Conservation (phyloP, 2,113 vertebrate species). For the Choloepus hoffmanni region DNA sequence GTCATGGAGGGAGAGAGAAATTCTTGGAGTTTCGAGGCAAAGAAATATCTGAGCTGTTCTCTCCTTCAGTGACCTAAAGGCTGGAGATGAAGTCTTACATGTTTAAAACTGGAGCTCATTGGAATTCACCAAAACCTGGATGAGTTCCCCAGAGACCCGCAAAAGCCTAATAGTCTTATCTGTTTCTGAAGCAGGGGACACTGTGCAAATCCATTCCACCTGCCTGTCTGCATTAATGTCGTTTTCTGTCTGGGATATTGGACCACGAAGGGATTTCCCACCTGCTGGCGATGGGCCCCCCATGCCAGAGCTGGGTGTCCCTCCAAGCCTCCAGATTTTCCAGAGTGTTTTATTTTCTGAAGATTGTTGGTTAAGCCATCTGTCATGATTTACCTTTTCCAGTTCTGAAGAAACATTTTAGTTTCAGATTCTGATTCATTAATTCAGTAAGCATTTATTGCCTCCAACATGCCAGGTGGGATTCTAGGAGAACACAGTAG, state of each 20-base stretch:
- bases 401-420: background rate
- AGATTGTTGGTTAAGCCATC: background rate
- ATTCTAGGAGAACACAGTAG: background rate
- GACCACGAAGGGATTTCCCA: background rate
- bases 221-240: background rate
- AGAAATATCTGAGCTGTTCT: conserved; percentile 15
- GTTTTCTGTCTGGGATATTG: conserved; percentile 56
- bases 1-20: background rate
- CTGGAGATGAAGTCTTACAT: conserved; percentile 35
- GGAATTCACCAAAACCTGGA: conserved; percentile 64
- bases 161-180: conserved; percentile 53
- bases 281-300: background rate
- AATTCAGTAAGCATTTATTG: conserved; percentile 16
- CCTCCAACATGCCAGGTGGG: background rate
- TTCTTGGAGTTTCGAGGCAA: background rate
- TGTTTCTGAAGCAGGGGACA: background rate
- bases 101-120: conserved; percentile 63
- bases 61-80: conserved; percentile 30
- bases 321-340: background rate
- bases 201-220: background rate
- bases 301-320: rapidly evolving
- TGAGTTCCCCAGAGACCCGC: background rate
- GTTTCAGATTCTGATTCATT: conserved; percentile 1
- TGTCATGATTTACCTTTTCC: conserved; percentile 21
- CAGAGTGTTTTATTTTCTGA: background rate